Evolutionary conservation across 1,140 invertebrate species (phyloP), one percentile per base, ranked within the genome.

Genomic region (Cephus cinctus): DNA sequence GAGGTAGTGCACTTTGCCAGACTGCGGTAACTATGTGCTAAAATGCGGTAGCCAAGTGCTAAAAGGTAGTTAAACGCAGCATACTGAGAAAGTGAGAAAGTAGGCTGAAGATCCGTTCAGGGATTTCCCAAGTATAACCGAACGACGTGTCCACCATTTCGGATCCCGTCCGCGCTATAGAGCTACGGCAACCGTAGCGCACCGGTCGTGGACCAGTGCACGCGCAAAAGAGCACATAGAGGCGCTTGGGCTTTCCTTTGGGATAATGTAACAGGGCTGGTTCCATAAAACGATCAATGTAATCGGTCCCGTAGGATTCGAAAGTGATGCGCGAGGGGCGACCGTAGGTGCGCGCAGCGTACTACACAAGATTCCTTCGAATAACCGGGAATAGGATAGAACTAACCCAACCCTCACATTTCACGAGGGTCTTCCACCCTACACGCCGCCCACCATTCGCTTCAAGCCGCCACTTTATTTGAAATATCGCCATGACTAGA

Each of bases 281-380:
- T 54, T 45, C 47, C 52, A 60, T 63, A 63, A 63, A 63, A 57
- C 60, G 60, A 63, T 63, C 61, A 54, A 63, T 60, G 50, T 57
- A 57, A 63, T 63, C 48, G 53, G 23, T 38, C 61, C 44, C 57
- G 19, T 4, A 43, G 47, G 60, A 47, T 14, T 25, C 21, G 15
- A 11, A 19, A 35, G 35, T 16, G 35, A 12, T 9, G 35, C 35
- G 35, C 11, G 16, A 38, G 16, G 16, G 16, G 2, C 11, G 35
- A 16, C 16, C 16, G 35, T 9, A 9, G 35, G 35, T 30, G 35
- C 16, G 11, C 35, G 5, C 11, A 2, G 35, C 9, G 16, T n/a
- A 38, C 16, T 9, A 9, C 35, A 14, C 35, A 18, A 16, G 16
- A 16, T 9, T 15, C n/a, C n/a, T n/a, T n/a, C n/a, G 14, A 20